Evolutionary conservation across 2,888 invertebrate species (phyloP).

Genomic region (Junonia oenone): DNA sequence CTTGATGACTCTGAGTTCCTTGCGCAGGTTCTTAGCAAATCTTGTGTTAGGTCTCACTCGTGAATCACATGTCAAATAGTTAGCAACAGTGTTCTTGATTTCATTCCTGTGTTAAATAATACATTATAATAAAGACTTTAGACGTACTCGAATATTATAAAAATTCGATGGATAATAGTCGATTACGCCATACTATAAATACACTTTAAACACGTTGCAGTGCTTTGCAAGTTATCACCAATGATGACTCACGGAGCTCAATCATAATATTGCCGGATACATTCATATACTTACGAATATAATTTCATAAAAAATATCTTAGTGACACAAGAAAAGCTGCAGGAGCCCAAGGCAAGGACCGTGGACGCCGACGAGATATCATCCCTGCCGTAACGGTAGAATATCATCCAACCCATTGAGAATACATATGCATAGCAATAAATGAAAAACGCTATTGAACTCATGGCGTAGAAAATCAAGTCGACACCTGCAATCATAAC

Average conservation of each 20-base stretch:
- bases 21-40: too few species aligned
- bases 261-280: too few species aligned
- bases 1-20: too few species aligned
- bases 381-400: background rate
- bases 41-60: constrained; percentile 39
- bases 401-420: background rate
- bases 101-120: constrained; percentile 39
- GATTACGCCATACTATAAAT: too few species aligned
- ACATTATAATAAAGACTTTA: too few species aligned
- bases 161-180: too few species aligned
- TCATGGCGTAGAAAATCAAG: background rate
- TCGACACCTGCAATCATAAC: constrained; percentile 6
- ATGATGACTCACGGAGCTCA: too few species aligned
- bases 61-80: constrained; percentile 35
- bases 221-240: too few species aligned
- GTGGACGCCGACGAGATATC: constrained; percentile 28
- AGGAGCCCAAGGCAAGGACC: constrained; percentile 40
- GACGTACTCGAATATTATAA: too few species aligned
- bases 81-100: constrained; percentile 38
- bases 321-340: constrained; percentile 40
- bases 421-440: constrained; percentile 1
- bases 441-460: background rate
- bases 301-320: constrained; percentile 45
- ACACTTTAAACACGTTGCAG: too few species aligned
- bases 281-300: too few species aligned